These are phyloP conservation scores for Gopherus flavomarginatus DNA, from an alignment of 2,113 vertebrate genomes.

Conservation along the genomic window DNA sequence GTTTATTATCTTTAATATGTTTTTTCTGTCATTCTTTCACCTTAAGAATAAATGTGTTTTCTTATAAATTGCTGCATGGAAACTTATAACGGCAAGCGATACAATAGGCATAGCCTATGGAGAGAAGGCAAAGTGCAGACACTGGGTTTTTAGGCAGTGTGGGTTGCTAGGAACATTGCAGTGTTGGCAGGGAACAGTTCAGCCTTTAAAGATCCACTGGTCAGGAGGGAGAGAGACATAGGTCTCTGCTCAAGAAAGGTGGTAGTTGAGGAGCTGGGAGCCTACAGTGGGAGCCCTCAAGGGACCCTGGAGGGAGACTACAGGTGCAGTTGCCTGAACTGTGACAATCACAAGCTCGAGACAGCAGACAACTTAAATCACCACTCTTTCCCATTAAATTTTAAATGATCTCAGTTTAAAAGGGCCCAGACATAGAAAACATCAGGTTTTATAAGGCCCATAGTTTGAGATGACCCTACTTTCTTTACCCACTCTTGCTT, in stretches of 20 bases:
- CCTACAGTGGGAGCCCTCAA: too few species aligned
- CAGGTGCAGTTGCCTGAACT: background rate
- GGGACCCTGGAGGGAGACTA: background rate
- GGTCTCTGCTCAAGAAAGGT: background rate
- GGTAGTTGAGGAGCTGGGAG: background rate
- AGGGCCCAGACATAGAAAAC: background rate
- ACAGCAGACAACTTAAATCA: background rate
- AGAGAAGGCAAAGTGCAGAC: background rate
- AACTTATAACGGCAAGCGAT: background rate
- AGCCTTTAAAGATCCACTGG: background rate
- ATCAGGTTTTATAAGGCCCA: background rate
- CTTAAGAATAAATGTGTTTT: background rate
- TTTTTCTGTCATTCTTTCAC: background rate
- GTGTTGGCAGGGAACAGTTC: background rate
- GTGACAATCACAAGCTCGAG: background rate
- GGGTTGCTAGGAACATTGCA: background rate
- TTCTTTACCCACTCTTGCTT: background rate
- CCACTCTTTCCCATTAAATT: background rate
- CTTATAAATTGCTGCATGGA: background rate
- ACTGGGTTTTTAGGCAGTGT: background rate
- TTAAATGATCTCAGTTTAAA: background rate
- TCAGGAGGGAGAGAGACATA: background rate
- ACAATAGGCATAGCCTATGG: background rate
- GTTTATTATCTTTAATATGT: background rate
- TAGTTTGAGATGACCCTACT: background rate